Base-by-base conservation (phyloP, 2,888 invertebrate genomes). In the Acanthococcus lagerstroemiae region DNA sequence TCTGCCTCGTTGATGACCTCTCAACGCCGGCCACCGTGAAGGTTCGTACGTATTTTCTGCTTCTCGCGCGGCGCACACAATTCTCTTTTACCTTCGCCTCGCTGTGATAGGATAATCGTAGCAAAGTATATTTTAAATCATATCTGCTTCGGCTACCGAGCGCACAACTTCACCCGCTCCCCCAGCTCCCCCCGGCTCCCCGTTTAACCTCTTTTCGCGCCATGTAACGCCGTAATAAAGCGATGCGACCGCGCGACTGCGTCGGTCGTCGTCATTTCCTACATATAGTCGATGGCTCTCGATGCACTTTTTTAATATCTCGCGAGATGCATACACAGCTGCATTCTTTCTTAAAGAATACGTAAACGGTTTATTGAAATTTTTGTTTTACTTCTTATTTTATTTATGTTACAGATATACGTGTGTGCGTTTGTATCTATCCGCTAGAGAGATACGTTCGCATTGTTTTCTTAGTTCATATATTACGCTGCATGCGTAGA, bases 271-370 rank as follows among this genome's bases (percentile, higher is more conserved):
- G 54, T 63, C 61, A 63, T 63, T 52, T 63, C 61, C 54, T 27
- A 21, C 19, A 15, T 15, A 48, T 37, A 37, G 22, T 30, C 30
- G n/a, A 37, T 27, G 22, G 24, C 19, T 25, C 12, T 25, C 15
- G 21, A 48, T 48, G 45, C 48, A 27, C 24, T 22, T 57, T 58
- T 57, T 50, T 52, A 52, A 63, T 50, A 52, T 27, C 24, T 30
- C 52, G 7, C 9, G 52, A 52, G 61, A 52, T 63, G 61, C 61
- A 63, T 50, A 61, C 37, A n/a, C 52, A 63, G 52, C 61, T 63
- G 61, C 61, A 63, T 63, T 63, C 61, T 63, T 63, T 52, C 61
- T 63, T 63, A 63, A 63, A 63, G 61, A 63, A 63, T 63, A 63
- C 61, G 61, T 63, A 63, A 63, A 63, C 50, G 61, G 52, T 63